A percentile compares a stretch with the other conserved stretches of the same genome.
These are phyloP conservation scores for Cyanoramphus novaezelandiae DNA, from an alignment of 2,113 vertebrate genomes.

Conservation along the genomic window DNA sequence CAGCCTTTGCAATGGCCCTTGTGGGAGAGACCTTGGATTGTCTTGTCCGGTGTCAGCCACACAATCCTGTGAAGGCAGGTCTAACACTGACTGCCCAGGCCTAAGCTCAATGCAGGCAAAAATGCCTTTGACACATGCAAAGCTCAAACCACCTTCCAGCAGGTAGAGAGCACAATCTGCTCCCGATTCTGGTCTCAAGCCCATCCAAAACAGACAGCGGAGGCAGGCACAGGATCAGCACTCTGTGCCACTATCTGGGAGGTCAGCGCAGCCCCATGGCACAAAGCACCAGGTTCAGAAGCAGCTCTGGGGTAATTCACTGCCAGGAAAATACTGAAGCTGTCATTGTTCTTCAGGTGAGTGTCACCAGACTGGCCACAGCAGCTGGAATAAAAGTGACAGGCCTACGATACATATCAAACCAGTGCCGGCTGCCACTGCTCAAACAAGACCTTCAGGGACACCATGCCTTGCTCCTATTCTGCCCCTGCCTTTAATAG, in stretches of 20 bases:
- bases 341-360: neutral
- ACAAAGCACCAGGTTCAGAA: neutral
- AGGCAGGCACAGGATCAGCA: neutral
- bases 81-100: neutral
- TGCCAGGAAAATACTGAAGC: neutral
- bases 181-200: neutral
- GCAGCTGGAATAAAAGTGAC: neutral
- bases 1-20: neutral
- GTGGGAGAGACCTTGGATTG: neutral
- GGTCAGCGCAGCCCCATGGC: neutral
- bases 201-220: neutral
- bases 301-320: neutral
- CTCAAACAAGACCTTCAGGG: neutral
- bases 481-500: neutral
- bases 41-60: neutral
- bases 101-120: neutral
- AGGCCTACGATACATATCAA: neutral
- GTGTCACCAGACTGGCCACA: neutral
- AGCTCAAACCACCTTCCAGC: neutral
- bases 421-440: neutral
- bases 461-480: neutral
- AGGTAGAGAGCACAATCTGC: neutral
- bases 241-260: neutral
- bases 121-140: rapidly evolving
- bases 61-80: neutral